Percentiles rank a stretch among this genome's conserved stretches.
These are phyloP conservation scores for Semnopithecus entellus DNA, from an alignment of 2,113 vertebrate genomes.

Conservation along the genomic window DNA sequence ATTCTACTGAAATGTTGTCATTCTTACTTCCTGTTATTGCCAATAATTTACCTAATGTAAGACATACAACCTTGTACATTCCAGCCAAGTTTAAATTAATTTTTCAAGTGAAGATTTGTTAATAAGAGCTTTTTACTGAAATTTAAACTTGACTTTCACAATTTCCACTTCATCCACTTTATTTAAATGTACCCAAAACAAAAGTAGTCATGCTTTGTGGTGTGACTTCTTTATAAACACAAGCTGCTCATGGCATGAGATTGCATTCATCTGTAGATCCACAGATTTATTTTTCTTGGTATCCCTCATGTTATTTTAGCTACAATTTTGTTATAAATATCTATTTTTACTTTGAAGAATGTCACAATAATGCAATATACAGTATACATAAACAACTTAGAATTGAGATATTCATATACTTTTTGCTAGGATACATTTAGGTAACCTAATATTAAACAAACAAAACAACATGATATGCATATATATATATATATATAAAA, in stretches of 20 bases:
- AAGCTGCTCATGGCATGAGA: conserved; percentile 55
- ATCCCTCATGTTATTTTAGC: conserved; percentile 60
- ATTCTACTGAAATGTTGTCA: background rate
- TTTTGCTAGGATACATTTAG: background rate
- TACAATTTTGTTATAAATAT: conserved; percentile 38
- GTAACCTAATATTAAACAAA: background rate
- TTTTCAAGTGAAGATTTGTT: conserved; percentile 42
- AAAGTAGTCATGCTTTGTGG: conserved; percentile 42
- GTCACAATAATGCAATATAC: background rate
- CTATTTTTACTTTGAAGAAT: conserved; percentile 29
- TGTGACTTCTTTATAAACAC: conserved; percentile 54
- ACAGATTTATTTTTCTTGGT: conserved; percentile 68
- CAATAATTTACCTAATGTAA: background rate
- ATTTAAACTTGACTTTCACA: conserved; percentile 34
- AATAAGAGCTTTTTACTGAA: background rate
- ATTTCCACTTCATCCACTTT: background rate
- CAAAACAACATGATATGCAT: background rate
- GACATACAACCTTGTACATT: background rate
- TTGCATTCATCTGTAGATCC: conserved; percentile 46
- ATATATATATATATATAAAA: too few relatives aligned
- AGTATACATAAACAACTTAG: background rate
- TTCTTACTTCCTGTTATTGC: background rate
- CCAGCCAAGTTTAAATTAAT: background rate
- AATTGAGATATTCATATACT: background rate
- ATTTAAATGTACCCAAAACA: conserved; percentile 49